Evolutionary conservation across 2,888 invertebrate genomes (phyloP).

Genomic region (Agapetus fuscipes): DNA sequence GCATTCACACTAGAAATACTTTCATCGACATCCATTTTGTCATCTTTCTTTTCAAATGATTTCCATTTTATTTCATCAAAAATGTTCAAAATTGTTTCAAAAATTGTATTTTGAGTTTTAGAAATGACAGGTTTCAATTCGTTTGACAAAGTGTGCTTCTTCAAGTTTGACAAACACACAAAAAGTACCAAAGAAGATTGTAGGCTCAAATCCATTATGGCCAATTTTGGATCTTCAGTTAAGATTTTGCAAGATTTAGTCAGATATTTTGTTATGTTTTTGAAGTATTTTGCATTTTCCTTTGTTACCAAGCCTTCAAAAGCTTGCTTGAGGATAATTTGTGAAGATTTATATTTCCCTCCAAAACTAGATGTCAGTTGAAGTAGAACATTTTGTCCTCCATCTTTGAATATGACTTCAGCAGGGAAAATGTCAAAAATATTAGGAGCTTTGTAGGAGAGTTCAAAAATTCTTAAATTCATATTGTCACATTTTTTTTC

Average conservation of each 20-base stretch:
- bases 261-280: slow-evolving; percentile 9
- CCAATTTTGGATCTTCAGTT: not conserved
- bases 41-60: slow-evolving; percentile 2
- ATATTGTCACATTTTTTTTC: slow-evolving; percentile 26
- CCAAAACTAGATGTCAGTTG: slow-evolving; percentile 4
- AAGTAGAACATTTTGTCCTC: slow-evolving; percentile 8
- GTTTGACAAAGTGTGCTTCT: slow-evolving; percentile 8
- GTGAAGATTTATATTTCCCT: slow-evolving; percentile 4
- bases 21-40: slow-evolving; percentile 1
- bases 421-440: slow-evolving; percentile 36
- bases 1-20: too few species aligned
- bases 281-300: slow-evolving; percentile 8
- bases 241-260: not conserved
- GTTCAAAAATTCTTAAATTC: slow-evolving; percentile 34
- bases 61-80: slow-evolving; percentile 13
- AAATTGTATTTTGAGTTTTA: slow-evolving; percentile 5
- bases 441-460: slow-evolving; percentile 36
- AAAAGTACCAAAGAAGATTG: slow-evolving; percentile 11
- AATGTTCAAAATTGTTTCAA: slow-evolving; percentile 26
- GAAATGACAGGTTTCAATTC: slow-evolving; percentile 10
- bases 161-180: slow-evolving; percentile 8
- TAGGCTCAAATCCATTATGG: slow-evolving; percentile 4
- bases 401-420: slow-evolving; percentile 28
- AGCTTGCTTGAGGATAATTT: slow-evolving; percentile 10
- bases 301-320: slow-evolving; percentile 12